phyloP scores from a whole-genome alignment of 2,113 vertebrate genomes.

The Stegastes partitus region DNA sequence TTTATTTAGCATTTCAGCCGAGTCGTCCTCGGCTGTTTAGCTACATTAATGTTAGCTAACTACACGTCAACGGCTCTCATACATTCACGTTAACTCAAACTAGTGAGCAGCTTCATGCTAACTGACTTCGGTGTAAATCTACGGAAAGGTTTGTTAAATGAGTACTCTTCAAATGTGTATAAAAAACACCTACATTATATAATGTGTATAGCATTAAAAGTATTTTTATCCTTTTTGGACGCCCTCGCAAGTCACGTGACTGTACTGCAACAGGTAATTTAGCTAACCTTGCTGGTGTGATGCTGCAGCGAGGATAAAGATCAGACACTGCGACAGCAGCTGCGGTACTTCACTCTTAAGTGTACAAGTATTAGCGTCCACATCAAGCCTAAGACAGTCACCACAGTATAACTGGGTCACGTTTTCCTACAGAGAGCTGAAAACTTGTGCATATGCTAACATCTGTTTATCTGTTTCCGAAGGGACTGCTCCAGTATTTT shows the following conservation, averaged over 20 bases:
- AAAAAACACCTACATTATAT: neutral
- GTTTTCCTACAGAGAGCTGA: too few relatives aligned
- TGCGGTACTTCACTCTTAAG: neutral
- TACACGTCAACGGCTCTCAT: constrained; percentile 25
- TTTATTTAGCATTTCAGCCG: neutral
- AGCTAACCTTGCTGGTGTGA: neutral
- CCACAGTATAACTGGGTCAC: too few relatives aligned
- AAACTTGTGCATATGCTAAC: too few relatives aligned
- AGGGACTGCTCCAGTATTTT: neutral
- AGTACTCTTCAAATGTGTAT: too few relatives aligned
- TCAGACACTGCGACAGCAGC: neutral
- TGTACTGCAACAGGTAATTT: constrained; percentile 65
- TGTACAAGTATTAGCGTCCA: neutral
- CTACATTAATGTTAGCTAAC: constrained; percentile 41
- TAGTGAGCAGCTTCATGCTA: neutral
- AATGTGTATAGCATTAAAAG: neutral
- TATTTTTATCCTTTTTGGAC: constrained; percentile 18
- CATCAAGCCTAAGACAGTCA: neutral
- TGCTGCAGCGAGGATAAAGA: neutral
- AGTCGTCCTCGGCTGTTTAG: neutral
- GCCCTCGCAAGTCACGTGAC: constrained; percentile 48
- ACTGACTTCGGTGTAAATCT: neutral
- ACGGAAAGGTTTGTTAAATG: neutral
- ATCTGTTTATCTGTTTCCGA: neutral
- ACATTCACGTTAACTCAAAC: constrained; percentile 10